Base-by-base conservation (phyloP, 2,888 invertebrate genomes). In the Cephus runcator region DNA sequence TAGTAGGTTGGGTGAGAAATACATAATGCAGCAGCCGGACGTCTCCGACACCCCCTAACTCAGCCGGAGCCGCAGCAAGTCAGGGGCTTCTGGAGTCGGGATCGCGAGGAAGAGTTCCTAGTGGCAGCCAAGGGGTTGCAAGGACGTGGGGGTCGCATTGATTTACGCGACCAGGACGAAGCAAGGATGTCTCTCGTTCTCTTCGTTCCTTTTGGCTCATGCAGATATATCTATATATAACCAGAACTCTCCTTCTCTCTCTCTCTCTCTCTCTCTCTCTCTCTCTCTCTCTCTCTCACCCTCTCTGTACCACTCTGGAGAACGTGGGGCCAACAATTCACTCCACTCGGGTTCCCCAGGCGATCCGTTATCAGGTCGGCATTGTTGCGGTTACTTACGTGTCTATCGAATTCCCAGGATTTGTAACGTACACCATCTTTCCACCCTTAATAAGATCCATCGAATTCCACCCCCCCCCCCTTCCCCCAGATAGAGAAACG, bases 1-100 rank as follows among this genome's bases (percentile, higher is more conserved):
- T 77, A 79, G 80, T 82, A 83, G 85, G 83, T 84, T 81, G 40
- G 86, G 88, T 84, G 89, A 88, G 88, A 91, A 91, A 91, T 91
- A 91, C 91, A 91, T 91, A 91, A 91, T 91, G 91, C 91, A 91
- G 90, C 88, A 91, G 91, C 90, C 89, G 90, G 91, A 91, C 91
- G 91, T 90, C 90, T 90, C 90, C 88, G 88, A 90, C 91, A 91
- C 91, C 88, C 90, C 86, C 87, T 86, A 86, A 87, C 88, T 89
- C 88, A 86, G 84, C 84, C 85, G 82, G 79, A 80, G 79, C 76
- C 77, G 79, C 76, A 76, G 82, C 80, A 79, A 74, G 77, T 82
- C 77, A 75, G 76, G 76, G 79, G 76, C 77, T 78, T 74, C 75
- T 78, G 69, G 73, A 75, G 69, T 74, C 74, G 77, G 73, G 77